Evolutionary conservation across 2,797 vertebrate genomes (phyloP), one percentile per base, ranked within the genome.

Genomic region (Sebastes nivosus): DNA sequence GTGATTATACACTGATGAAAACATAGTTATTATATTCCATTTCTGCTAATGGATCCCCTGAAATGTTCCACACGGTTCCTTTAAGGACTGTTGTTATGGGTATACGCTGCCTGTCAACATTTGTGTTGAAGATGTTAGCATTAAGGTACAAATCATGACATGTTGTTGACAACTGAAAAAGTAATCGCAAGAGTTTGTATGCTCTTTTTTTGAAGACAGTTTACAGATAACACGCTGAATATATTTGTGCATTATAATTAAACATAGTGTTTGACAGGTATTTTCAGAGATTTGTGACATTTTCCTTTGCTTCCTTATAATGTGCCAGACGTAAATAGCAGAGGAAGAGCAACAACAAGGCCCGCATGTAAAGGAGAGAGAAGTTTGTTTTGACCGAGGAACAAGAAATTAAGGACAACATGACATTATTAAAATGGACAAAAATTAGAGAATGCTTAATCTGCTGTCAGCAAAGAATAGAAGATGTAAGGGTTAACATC

Each of bases 401-500:
- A 54, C 54, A 36, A 27, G 32, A 81, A 75, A 24, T 22, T 32
- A 77, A 72, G 70, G 38, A 77, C 69, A 84, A 81, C 52, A 54
- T 61, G 67, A 72, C 58, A 63, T 77, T 64, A 27, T 82, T 71
- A 72, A 82, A 72, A 60, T 65, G 29, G 27, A 67, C 71, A 58
- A 73, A 84, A 79, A 83, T 60, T 52, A 77, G 27, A n/a, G 22
- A 81, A 58, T 2, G 66, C 59, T 65, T 60, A 30, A 29, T 80
- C 54, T 57, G 38, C 55, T 34, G 72, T 74, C 63, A 55, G 83
- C 67, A 16, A 79, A 64, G 73, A 80, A 65, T 25, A 65, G 82
- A 79, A 66, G 75, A 65, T 46, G 67, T 25, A 84, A 75, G 87
- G 89, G 85, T 86, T 87, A 84, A 88, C 65, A 71, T 84, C 61